Base-by-base conservation (phyloP, 2,888 invertebrate genomes). In the Pseudeuparius sepicola region DNA sequence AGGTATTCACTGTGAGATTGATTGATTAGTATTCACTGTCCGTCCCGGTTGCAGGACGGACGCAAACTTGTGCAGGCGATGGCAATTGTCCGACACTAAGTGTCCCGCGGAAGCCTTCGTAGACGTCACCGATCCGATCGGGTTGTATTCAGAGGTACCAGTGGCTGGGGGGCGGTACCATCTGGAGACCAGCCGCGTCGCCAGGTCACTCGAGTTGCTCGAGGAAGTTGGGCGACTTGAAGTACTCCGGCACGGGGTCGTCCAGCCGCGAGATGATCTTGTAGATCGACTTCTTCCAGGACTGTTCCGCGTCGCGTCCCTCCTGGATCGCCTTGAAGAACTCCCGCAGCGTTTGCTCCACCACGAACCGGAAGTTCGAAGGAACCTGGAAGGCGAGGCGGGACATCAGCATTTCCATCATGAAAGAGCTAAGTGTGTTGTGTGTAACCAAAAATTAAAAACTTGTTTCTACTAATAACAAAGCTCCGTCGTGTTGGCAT, bases 211-310 rank as follows among this genome's bases (percentile, higher is more conserved):
- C 94, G 60, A 98, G 78, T 66, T 94, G 93, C 65, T 97, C 96
- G 68, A 98, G 82, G 75, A 98, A 98, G 73, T 96, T 94, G 51
- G 96, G 93, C 57, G 93, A 90, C 68, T 98, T 98, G 78, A 99
- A 98, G 73, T 93, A 97, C 64, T 98, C 98, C 51, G 98, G 98
- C 56, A 99, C 90, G 46, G 87, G 85, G 67, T 97, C 97, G 71
- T 99, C 98, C 68, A 98, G 75, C 63, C 97, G 82, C 56, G 96
- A 94, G 67, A 99, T 99, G 58, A 99, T 85, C 68, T 99, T 99
- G 77, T 99, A 99, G 68, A 99, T 99, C 57, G 94, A 86, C 67
- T 99, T 99, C 73, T 99, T 99, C 98, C 98, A 99, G 59, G 96
- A 96, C 65, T 96, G 97, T 63, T 99, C 98, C 41, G 81, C 73